Base-by-base conservation (phyloP, 2,888 invertebrate genomes). In the Caenorhabditis auriculariae region DNA sequence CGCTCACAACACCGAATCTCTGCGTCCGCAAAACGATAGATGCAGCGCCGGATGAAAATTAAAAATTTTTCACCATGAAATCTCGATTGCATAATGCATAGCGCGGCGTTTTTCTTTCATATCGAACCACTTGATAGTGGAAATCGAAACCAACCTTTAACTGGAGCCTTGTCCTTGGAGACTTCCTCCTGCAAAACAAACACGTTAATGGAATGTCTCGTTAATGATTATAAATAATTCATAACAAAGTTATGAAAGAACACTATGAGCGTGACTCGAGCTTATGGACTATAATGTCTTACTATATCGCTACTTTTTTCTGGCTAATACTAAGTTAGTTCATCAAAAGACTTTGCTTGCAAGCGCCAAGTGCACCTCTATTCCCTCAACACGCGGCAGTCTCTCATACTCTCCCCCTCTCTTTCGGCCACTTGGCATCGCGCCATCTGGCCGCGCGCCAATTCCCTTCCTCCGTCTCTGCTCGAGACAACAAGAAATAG, bases 101-200 rank as follows among this genome's bases (percentile, higher is more conserved):
- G n/a, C n/a, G n/a, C n/a, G n/a, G n/a, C n/a, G n/a, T n/a, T n/a
- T n/a, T n/a, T n/a, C n/a, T n/a, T n/a, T n/a, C n/a, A n/a, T n/a
- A n/a, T n/a, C n/a, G n/a, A n/a, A n/a, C n/a, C n/a, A n/a, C n/a
- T n/a, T n/a, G n/a, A n/a, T n/a, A n/a, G n/a, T n/a, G n/a, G n/a
- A n/a, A n/a, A 32, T 32, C 35, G 44, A 35, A 45, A 57, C 52
- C 58, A 35, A 69, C 69, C 69, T 61, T 66, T 66, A 38, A 51
- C 61, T 39, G 44, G 54, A 27, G 28, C 21, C 54, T 68, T 65
- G 53, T 68, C 62, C 39, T 50, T 53, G 49, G 57, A 35, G 50
- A 50, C 42, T 42, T 65, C 68, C 38, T 61, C 68, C 68, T 68
- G 68, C 21, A 68, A 66, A 50, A 58, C 56, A 27, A 15, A 35